phyloP scores from a whole-genome alignment of 2,888 invertebrate genomes.

The Psylliodes chrysocephalus region DNA sequence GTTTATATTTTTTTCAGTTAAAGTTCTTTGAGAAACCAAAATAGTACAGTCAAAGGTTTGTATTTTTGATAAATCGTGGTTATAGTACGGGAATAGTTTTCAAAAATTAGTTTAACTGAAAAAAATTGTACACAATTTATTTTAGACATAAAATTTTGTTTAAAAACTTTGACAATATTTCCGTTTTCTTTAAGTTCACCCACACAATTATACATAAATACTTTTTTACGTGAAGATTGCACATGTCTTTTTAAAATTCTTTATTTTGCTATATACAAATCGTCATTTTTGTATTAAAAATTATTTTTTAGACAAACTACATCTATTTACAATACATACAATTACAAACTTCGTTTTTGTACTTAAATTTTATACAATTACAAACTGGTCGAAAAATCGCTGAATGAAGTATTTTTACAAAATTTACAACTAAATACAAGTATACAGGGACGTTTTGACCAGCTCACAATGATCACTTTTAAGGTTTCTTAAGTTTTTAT shows the following conservation, averaged over 20 bases:
- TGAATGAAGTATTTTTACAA: conserved; percentile 45
- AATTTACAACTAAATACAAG: conserved; percentile 52
- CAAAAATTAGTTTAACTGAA: background rate
- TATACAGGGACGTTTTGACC: conserved; percentile 52
- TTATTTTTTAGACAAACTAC: conserved; percentile 59
- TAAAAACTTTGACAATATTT: conserved; percentile 21
- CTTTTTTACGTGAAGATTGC: conserved; percentile 56
- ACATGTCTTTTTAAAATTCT: conserved; percentile 54
- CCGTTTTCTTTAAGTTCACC: conserved; percentile 38
- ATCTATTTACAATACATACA: conserved; percentile 63
- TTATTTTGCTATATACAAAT: conserved; percentile 56
- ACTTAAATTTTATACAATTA: conserved; percentile 60
- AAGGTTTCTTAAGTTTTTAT: conserved; percentile 45
- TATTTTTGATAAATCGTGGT: too few species aligned
- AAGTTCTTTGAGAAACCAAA: too few species aligned
- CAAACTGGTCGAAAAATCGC: conserved; percentile 55
- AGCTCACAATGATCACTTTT: conserved; percentile 54
- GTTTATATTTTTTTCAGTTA: too few species aligned
- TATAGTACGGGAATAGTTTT: background rate
- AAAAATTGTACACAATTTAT: background rate
- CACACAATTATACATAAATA: conserved; percentile 49
- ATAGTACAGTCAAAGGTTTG: too few species aligned
- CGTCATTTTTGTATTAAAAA: conserved; percentile 59
- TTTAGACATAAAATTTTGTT: conserved; percentile 12
- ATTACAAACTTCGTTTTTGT: conserved; percentile 62